Conservation (phyloP, 2,888 invertebrate genomes). For the Shargacucullia verbasci region DNA sequence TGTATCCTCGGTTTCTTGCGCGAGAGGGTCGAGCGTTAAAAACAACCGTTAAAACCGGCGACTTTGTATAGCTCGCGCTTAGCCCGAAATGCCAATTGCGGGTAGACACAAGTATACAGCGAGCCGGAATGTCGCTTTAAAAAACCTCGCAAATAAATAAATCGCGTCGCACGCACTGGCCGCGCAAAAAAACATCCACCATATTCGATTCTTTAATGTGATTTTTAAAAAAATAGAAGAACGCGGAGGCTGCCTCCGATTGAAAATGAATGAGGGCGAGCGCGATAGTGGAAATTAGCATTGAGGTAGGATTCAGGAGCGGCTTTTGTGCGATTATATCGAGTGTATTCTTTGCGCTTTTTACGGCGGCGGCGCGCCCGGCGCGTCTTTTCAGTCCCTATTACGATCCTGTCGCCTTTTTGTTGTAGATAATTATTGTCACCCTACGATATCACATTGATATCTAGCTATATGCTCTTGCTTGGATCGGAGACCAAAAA, state of each 20-base stretch:
- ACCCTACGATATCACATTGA: constrained; percentile 68
- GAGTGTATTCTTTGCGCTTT: constrained; percentile 89
- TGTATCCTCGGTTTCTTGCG: constrained; percentile 86
- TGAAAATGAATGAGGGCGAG: constrained; percentile 89
- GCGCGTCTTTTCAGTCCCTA: constrained; percentile 81
- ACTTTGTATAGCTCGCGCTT: constrained; percentile 88
- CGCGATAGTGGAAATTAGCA: constrained; percentile 90
- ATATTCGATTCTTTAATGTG: constrained; percentile 90
- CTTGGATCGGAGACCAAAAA: constrained; percentile 21
- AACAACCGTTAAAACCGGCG: constrained; percentile 88
- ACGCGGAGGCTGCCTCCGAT: constrained; percentile 85
- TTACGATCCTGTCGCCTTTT: constrained; percentile 85
- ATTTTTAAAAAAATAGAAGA: constrained; percentile 87
- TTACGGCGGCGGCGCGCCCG: constrained; percentile 81
- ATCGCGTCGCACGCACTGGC: constrained; percentile 87
- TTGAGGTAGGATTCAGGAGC: constrained; percentile 88
- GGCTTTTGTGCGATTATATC: constrained; percentile 89
- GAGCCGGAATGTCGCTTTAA: constrained; percentile 88
- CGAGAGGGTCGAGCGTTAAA: constrained; percentile 87
- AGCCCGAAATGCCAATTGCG: constrained; percentile 89
- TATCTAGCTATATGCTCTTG: constrained; percentile 45
- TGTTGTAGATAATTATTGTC: constrained; percentile 84
- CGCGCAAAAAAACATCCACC: constrained; percentile 84
- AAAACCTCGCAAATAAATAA: constrained; percentile 88
- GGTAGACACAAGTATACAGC: constrained; percentile 89